Evolutionary conservation across 2,888 invertebrate species (phyloP), one percentile per base, ranked within the genome.

Genomic region (Noctua janthina): DNA sequence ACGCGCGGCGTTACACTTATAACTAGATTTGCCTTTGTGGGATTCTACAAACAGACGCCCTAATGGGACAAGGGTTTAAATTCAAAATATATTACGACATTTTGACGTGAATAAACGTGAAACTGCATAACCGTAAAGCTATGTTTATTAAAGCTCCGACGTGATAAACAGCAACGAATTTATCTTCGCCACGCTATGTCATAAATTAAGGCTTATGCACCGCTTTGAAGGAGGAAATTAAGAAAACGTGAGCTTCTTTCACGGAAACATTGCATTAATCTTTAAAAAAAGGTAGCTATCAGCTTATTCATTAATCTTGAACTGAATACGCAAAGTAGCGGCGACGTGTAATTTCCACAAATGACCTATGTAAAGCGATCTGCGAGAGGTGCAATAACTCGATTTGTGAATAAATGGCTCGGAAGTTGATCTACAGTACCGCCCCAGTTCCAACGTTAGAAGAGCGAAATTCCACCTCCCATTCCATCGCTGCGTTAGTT

Each of bases 341-440:
- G 90, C 86, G 89, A 91, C 90, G 90, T 90, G 95, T 95, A 94
- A 96, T 95, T 95, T 94, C 91, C 94, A 93, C 95, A 95, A 96
- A 96, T 95, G 95, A 95, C 94, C 94, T 94, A 93, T 94, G 95
- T 94, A 95, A 94, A 95, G 93, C 94, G 95, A 95, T 95, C 94
- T 92, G 93, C 93, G 94, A 89, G 94, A 95, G 94, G 95, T 95
- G 96, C 96, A 95, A 96, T 96, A 96, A 96, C 96, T 95, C 94
- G 96, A 96, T 96, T 96, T 95, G 94, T 92, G 95, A 95, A 95
- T 95, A 96, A 96, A 96, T 96, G 96, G 95, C 93, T 93, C 90
- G 96, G 96, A 96, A 96, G 95, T 95, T 96, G 95, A 96, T 95
- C 95, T 96, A 96, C 94, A 91, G 93, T 92, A 89, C 90, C 90